Percentiles rank a stretch among this genome's conserved stretches.
Conservation (phyloP, 2,888 invertebrate species). For the Stenolophus ochropezus region DNA sequence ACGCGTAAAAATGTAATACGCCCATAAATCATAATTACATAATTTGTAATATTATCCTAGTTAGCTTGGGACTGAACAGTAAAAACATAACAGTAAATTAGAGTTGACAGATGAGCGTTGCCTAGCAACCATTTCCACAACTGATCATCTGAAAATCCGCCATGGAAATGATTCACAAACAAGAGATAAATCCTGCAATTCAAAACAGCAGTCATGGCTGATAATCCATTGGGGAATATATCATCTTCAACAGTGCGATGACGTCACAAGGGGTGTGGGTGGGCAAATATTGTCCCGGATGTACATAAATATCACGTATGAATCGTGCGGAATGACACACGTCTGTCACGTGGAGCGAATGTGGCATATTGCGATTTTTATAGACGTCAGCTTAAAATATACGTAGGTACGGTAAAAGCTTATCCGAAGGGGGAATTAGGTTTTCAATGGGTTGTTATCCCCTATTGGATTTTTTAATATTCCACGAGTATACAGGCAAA, state of each 20-base stretch:
- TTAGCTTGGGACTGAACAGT: neutral
- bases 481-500: too few relatives aligned
- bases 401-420: neutral
- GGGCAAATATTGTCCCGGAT: constrained; percentile 29
- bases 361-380: constrained; percentile 18
- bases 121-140: constrained; percentile 28
- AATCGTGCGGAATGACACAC: constrained; percentile 29
- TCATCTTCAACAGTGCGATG: constrained; percentile 19
- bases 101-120: constrained; percentile 9
- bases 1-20: neutral
- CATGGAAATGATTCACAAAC: constrained; percentile 34
- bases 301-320: constrained; percentile 32
- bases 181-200: constrained; percentile 36
- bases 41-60: neutral
- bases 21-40: neutral
- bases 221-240: constrained; percentile 35
- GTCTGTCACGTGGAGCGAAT: constrained; percentile 16
- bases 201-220: constrained; percentile 39
- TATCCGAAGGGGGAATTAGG: neutral
- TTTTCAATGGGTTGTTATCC: neutral
- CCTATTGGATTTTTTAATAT: neutral
- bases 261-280: neutral
- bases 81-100: constrained; percentile 32
- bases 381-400: neutral
- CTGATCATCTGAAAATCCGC: constrained; percentile 28